phyloP scores from a whole-genome alignment of 2,113 vertebrate species.

The Cervus canadensis region DNA sequence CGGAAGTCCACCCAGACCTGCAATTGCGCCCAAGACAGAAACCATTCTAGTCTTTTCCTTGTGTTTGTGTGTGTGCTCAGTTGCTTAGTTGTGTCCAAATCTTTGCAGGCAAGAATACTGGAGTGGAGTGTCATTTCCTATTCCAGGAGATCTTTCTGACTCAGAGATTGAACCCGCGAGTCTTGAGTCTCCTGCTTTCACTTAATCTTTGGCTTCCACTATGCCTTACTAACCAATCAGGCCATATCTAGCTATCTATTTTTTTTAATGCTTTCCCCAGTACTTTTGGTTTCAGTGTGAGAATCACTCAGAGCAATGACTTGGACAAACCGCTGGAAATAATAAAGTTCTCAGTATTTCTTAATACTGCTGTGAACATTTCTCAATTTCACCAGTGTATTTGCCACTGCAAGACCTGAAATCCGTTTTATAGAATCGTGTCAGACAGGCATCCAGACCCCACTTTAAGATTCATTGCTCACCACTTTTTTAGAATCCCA shows the following conservation, averaged over 20 bases:
- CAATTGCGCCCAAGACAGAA: background rate
- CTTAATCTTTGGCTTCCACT: background rate
- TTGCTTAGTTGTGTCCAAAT: background rate
- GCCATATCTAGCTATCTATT: background rate
- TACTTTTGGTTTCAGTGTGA: background rate
- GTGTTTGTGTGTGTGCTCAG: background rate
- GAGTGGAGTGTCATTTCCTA: background rate
- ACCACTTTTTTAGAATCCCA: background rate
- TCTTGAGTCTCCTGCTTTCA: background rate
- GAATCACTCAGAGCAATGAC: background rate
- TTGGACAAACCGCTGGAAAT: background rate
- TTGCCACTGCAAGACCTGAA: background rate
- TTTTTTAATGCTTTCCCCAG: background rate
- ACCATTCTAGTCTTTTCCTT: background rate
- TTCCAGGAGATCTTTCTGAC: background rate
- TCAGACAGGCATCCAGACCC: background rate
- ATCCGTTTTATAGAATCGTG: background rate
- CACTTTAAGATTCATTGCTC: background rate
- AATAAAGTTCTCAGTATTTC: background rate
- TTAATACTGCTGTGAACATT: background rate
- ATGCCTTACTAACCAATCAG: background rate
- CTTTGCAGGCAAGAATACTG: background rate
- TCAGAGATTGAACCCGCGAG: background rate
- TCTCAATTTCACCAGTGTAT: rapidly evolving
- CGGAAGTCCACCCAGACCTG: background rate